Conservation (phyloP, 1,140 invertebrate genomes). For the Drosophila grimshawi region DNA sequence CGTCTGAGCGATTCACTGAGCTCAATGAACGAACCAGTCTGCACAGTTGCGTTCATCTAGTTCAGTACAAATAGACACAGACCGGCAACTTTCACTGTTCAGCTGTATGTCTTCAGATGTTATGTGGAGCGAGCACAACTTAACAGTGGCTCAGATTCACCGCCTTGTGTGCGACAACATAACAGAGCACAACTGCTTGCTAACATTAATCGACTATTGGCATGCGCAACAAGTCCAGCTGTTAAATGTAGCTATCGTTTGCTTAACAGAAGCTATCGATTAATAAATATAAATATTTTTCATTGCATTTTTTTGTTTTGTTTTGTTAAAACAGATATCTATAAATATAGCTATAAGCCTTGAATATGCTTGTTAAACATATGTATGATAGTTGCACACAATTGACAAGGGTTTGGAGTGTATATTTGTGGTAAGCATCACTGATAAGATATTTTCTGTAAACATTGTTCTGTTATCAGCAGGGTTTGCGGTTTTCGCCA, state of each 20-base stretch:
- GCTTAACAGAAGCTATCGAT: neutral
- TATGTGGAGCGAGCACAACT: neutral
- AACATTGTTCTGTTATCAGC: slow-evolving; percentile 11
- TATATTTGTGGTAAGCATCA: slow-evolving; percentile 5
- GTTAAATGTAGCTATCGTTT: slow-evolving; percentile 1
- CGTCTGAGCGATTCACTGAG: neutral
- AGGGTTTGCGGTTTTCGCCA: slow-evolving; percentile 27
- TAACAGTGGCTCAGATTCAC: neutral
- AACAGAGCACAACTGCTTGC: neutral
- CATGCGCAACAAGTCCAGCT: slow-evolving; percentile 8
- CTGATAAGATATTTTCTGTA: slow-evolving; percentile 29
- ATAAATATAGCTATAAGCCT: neutral
- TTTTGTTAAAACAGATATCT: neutral
- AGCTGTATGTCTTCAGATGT: neutral
- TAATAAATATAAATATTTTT: neutral
- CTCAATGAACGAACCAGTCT: slow-evolving; percentile 6
- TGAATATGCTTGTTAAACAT: neutral
- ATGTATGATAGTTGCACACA: neutral
- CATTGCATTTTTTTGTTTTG: neutral
- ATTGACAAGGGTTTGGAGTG: neutral
- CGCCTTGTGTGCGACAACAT: neutral
- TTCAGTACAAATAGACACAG: neutral
- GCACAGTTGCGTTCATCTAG: neutral
- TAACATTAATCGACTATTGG: slow-evolving; percentile 1
- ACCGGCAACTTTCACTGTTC: slow-evolving; percentile 7